Evolutionary conservation across 2,888 invertebrate species (phyloP).

Genomic region (Macroteleia sp.): DNA sequence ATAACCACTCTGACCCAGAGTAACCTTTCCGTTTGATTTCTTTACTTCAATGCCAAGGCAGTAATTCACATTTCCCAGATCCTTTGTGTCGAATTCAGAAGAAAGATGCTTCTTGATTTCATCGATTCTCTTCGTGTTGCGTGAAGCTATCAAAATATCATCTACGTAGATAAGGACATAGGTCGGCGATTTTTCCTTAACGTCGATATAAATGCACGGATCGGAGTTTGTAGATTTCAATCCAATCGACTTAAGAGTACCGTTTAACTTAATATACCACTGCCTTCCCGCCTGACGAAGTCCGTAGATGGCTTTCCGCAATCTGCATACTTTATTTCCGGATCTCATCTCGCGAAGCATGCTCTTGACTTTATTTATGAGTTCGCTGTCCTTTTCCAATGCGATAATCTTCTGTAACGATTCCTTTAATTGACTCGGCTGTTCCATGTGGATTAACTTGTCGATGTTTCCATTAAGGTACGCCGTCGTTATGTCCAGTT

Average conservation of each 20-base stretch:
- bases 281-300: slow-evolving; percentile 9
- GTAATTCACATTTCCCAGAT: slow-evolving; percentile 59
- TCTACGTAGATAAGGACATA: slow-evolving; percentile 69
- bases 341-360: slow-evolving; percentile 6
- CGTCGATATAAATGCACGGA: slow-evolving; percentile 6
- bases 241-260: background rate
- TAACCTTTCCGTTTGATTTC: slow-evolving; percentile 11
- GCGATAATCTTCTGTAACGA: background rate
- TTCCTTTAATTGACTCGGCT: slow-evolving; percentile 21
- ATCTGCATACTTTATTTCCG: slow-evolving; percentile 45
- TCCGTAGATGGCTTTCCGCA: slow-evolving; percentile 34
- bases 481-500: slow-evolving; percentile 66
- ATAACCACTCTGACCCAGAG: slow-evolving; percentile 63
- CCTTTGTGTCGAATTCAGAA: background rate
- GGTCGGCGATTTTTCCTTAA: no score
- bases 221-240: slow-evolving; percentile 5
- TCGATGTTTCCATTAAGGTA: slow-evolving; percentile 66
- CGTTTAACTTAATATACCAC: no score
- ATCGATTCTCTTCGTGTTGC: slow-evolving; percentile 38
- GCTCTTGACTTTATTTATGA: no score
- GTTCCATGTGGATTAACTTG: slow-evolving; percentile 56
- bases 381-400: background rate
- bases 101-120: slow-evolving; percentile 36
- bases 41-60: slow-evolving; percentile 70
- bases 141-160: slow-evolving; percentile 68